phyloP scores from a whole-genome alignment of 2,888 invertebrate genomes.

The Icerya purchasi region DNA sequence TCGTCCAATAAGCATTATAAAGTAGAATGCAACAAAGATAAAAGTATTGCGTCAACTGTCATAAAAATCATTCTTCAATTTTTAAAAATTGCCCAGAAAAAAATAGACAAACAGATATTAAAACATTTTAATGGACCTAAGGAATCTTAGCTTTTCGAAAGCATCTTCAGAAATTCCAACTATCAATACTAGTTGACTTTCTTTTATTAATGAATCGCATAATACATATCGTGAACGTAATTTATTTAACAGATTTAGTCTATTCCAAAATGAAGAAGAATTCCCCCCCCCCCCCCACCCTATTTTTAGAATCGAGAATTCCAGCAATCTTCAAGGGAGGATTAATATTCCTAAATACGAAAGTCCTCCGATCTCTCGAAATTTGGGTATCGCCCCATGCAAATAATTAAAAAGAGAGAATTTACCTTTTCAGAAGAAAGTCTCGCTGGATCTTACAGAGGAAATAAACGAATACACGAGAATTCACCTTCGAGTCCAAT shows the following conservation, averaged over 20 bases:
- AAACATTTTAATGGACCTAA: not conserved
- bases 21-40: not conserved
- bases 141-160: not conserved
- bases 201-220: not conserved
- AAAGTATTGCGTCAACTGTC: not conserved
- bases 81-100: not conserved
- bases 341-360: not conserved
- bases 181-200: not conserved
- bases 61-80: not conserved
- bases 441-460: not conserved
- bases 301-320: not conserved
- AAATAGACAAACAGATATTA: too few relatives aligned
- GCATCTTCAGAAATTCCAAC: not conserved
- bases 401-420: not conserved
- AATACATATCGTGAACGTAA: too few relatives aligned
- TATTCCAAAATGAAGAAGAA: not conserved
- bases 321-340: not conserved
- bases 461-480: not conserved
- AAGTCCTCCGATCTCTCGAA: too few relatives aligned
- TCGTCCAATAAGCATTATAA: not conserved
- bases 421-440: not conserved
- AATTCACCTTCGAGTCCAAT: not conserved
- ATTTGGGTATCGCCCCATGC: not conserved
- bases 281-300: too few relatives aligned
- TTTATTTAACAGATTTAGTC: not conserved